phyloP scores from a whole-genome alignment of 2,113 vertebrate species.

The Lonchura striata region DNA sequence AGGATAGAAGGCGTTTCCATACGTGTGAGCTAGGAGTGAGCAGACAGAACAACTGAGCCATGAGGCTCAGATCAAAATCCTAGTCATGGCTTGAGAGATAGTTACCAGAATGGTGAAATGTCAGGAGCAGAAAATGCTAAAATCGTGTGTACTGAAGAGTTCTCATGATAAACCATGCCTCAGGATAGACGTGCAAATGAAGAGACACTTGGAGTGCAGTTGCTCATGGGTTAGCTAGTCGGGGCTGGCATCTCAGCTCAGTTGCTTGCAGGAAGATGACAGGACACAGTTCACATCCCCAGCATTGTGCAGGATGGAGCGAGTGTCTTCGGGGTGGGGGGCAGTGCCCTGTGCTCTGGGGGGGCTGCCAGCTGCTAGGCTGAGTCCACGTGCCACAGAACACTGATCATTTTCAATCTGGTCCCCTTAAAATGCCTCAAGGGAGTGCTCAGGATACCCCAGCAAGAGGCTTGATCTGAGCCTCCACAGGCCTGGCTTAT shows the following conservation, averaged over 20 bases:
- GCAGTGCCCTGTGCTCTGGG: neutral
- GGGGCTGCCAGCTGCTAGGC: neutral
- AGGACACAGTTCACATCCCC: neutral
- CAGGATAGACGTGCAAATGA: conserved; percentile 11
- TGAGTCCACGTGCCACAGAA: neutral
- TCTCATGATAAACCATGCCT: neutral
- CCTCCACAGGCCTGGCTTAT: neutral
- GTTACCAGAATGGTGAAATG: neutral
- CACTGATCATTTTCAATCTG: neutral
- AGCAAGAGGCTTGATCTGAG: neutral
- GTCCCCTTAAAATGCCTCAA: neutral
- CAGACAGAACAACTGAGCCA: neutral
- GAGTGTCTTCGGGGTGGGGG: neutral
- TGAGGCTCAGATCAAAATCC: neutral
- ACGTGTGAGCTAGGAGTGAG: neutral
- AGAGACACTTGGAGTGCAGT: neutral
- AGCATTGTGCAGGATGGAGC: neutral
- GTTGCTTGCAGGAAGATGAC: neutral
- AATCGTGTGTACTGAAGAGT: neutral
- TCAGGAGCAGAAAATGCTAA: neutral
- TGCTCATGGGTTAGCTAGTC: neutral
- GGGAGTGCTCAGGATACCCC: neutral
- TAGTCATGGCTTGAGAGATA: neutral
- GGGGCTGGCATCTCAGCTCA: neutral
- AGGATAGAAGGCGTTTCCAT: neutral